phyloP scores from a whole-genome alignment of 2,797 vertebrate genomes.

The Nannoperca obscura region DNA sequence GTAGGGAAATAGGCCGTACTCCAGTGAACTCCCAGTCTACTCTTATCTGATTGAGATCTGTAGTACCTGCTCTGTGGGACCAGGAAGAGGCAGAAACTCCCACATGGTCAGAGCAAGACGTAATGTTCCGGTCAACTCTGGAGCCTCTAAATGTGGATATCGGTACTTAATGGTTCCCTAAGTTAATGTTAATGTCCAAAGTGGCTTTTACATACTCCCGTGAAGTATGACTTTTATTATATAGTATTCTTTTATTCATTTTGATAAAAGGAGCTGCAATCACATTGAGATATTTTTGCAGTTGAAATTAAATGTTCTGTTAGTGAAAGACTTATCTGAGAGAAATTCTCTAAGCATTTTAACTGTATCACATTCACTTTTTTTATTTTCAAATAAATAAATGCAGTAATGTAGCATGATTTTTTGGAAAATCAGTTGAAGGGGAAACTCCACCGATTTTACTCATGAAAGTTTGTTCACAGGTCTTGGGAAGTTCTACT shows the following conservation, averaged over 20 bases:
- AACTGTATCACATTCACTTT: neutral
- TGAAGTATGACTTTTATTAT: too few species aligned
- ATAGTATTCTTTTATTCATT: neutral
- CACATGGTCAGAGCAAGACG: constrained; percentile 48
- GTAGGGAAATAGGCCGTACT: constrained; percentile 62
- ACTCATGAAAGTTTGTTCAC: too few species aligned
- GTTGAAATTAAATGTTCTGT: neutral
- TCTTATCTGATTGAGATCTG: constrained; percentile 69
- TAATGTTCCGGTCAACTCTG: neutral
- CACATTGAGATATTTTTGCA: neutral
- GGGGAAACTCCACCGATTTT: too few species aligned
- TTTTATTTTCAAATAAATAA: neutral
- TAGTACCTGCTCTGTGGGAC: constrained; percentile 66
- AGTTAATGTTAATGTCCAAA: neutral
- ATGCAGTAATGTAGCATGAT: neutral
- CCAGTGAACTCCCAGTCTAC: constrained; percentile 62
- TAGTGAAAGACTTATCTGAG: neutral
- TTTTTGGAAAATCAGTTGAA: neutral
- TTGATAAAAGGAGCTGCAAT: neutral
- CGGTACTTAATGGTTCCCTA: neutral
- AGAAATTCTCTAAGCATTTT: too few species aligned
- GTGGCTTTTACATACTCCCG: neutral
- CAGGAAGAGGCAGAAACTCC: constrained; percentile 72
- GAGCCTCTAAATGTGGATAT: neutral
- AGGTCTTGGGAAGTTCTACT: too few species aligned